Evolutionary conservation across 2,888 invertebrate species (phyloP), one percentile per base, ranked within the genome.

Genomic region (Tinea trinotella): DNA sequence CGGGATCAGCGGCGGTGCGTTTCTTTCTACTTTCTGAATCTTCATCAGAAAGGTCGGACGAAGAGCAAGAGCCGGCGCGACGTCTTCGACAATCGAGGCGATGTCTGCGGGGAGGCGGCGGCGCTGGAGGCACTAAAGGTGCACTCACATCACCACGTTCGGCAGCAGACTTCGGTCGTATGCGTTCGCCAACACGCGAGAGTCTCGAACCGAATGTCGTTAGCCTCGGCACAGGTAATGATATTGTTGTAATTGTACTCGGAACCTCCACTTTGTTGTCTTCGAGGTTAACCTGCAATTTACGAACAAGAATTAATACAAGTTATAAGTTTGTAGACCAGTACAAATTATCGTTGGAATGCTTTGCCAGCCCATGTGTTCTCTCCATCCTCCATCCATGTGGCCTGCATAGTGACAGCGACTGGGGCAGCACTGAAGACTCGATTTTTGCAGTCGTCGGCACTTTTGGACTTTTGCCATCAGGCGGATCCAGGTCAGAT

Each of bases 31-130:
- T 89, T 68, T 95, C 95, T 53, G 93, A 93, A 68, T 94, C 94
- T 71, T 95, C 95, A 72, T 97, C 97, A 57, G 96, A 96, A 4
- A 97, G 94, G 74, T 98, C 97, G 0, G 97, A 97, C 53, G 96
- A 97, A 63, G 96, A 96, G 70, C 97, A 97, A 54, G 96, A 96
- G 4, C 95, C 94, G 60, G 82, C 80, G 54, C 83, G 72, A 1
- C 82, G 71, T 19, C 77, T 74, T 34, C 82, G 70, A 56, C 79
- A 74, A 57, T 78, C 79, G 60, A 77, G 62, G 9, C 81, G 74
- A 60, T 74, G 73, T 13, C 75, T 72, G 40, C 76, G 71, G 55
- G 67, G 80, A 59, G 75, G 73, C 56, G 78, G 72, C 6, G 79
- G 75, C 17, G 75, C 73, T 44, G 74, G 71, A 0, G 74, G 70